Evolutionary conservation across 2,888 invertebrate genomes (phyloP), one percentile per base, ranked within the genome.

Genomic region (Yponomeuta malinellus): DNA sequence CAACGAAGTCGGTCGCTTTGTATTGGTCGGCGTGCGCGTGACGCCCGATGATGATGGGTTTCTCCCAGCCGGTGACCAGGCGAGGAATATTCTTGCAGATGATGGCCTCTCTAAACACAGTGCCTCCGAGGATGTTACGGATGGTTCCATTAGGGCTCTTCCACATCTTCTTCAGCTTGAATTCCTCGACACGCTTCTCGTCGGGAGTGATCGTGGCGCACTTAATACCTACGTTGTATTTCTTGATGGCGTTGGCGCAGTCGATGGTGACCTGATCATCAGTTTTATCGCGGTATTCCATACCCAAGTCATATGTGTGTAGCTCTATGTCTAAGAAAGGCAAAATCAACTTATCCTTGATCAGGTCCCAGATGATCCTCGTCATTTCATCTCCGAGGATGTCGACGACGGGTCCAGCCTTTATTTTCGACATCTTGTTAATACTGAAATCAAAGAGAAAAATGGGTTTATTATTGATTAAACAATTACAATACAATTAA

Each of bases 171-270:
- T 97, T 96, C 76, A 97, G 85, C 2, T 96, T 96, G 82, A 97
- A 97, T 86, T 97, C 97, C 88, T 97, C 96, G 0, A 99, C 98
- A 83, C 99, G 94, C 63, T 97, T 96, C 87, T 99, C 99, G 86
- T 99, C 99, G 1, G 99, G 99, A 0, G 99, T 99, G 75, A 99
- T 99, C 2, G 99, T 97, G 37, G 99, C 99, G 91, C 99, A 99
- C 88, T 99, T 99, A 76, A 99, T 97, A 65, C 99, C 99, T 70
- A 99, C 99, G 88, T 98, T 98, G 93, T 98, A 99, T 84, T 98
- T 97, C 85, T 98, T 97, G 72, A 99, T 95, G 15, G 99, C 99
- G 86, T 98, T 96, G 9, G 99, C 99, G 86, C 98, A 98, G 77
- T 99, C 99, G 74, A 98, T 93, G 0, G 99, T 99, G 2, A 99